phyloP scores from a whole-genome alignment of 2,113 vertebrate genomes.

The Corythoichthys haematopterus region DNA sequence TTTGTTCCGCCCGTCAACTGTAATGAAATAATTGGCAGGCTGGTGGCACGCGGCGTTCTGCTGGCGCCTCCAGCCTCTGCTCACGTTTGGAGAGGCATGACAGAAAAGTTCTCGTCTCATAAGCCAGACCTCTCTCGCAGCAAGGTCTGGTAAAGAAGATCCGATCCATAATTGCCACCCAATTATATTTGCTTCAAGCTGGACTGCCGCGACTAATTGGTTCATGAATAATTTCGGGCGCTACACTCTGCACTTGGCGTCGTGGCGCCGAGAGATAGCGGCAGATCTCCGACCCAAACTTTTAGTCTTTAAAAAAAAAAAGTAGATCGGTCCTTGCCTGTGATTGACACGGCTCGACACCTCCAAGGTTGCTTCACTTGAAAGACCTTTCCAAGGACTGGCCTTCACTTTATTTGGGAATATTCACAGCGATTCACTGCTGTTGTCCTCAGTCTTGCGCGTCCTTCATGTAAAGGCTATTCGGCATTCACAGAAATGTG shows the following conservation, averaged over 20 bases:
- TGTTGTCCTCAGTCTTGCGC: background rate
- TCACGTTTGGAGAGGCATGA: constrained; percentile 44
- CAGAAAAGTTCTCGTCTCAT: constrained; percentile 32
- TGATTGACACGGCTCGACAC: constrained; percentile 21
- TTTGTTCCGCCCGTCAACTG: constrained; percentile 19
- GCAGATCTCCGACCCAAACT: constrained; percentile 36
- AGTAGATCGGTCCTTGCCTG: constrained; percentile 15
- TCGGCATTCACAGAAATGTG: constrained; percentile 5
- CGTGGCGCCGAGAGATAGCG: constrained; percentile 35
- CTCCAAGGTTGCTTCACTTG: constrained; percentile 32
- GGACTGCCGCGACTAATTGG: constrained; percentile 60
- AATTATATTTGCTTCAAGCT: constrained; percentile 66
- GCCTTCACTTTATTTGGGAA: constrained; percentile 6
- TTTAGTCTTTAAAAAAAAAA: constrained; percentile 14
- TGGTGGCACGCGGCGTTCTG: background rate
- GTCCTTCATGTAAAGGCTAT: constrained; percentile 12
- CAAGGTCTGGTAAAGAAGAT: constrained; percentile 54
- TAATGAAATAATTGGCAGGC: constrained; percentile 43
- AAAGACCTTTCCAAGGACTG: constrained; percentile 38
- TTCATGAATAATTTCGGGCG: constrained; percentile 61
- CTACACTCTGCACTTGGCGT: constrained; percentile 30
- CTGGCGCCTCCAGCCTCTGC: constrained; percentile 27
- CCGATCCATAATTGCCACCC: constrained; percentile 63
- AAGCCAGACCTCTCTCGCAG: constrained; percentile 51
- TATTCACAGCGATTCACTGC: constrained; percentile 19